phyloP scores from a whole-genome alignment of 1,140 invertebrate species.

The Apis florea region DNA sequence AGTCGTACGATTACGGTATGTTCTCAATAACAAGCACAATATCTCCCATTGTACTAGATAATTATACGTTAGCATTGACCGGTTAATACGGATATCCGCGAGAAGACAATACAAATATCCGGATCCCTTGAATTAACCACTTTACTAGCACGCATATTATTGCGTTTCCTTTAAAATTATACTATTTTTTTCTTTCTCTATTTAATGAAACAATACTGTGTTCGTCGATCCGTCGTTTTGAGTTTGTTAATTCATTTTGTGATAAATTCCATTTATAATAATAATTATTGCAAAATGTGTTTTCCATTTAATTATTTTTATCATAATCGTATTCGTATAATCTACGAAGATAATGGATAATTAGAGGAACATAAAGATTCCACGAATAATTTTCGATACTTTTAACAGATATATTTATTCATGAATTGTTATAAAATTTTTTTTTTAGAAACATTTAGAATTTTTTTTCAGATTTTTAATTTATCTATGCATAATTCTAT shows the following conservation, averaged over 20 bases:
- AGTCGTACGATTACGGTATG: background rate
- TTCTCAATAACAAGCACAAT: conserved; percentile 37
- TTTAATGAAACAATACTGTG: background rate
- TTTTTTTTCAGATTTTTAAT: no score
- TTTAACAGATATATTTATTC: background rate
- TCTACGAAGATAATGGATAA: background rate
- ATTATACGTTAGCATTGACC: conserved; percentile 42
- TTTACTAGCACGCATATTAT: background rate
- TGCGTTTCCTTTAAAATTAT: background rate
- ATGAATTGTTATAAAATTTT: no score
- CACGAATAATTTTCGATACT: background rate
- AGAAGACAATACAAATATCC: conserved; percentile 40
- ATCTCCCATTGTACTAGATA: conserved; percentile 40
- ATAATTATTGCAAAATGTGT: background rate
- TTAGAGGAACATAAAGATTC: background rate
- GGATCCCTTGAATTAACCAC: background rate
- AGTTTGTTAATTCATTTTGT: background rate
- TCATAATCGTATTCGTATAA: background rate
- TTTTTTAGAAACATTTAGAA: no score
- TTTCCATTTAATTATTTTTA: background rate
- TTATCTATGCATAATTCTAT: no score
- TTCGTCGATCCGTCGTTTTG: background rate
- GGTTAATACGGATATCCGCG: conserved; percentile 45
- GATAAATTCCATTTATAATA: background rate
- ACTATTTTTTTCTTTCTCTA: background rate